phyloP scores from a whole-genome alignment of 1,140 invertebrate species.

The Tetragnatha versicolor region DNA sequence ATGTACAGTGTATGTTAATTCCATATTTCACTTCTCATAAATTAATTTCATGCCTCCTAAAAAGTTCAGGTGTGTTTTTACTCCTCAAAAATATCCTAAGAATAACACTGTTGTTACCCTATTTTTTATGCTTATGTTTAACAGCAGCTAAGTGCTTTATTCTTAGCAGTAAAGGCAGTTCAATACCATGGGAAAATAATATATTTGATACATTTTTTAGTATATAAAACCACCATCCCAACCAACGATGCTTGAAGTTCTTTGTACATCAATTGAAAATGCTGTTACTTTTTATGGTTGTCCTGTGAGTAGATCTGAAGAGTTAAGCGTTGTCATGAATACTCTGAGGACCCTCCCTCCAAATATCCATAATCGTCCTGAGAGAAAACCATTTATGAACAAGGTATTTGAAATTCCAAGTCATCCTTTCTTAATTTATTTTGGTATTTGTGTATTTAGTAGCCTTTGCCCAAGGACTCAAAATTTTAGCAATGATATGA shows the following conservation, averaged over 20 bases:
- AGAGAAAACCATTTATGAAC: conserved; percentile 4
- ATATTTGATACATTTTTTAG: not conserved
- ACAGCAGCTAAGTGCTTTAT: not conserved
- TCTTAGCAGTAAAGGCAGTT: not conserved
- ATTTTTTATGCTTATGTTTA: not conserved
- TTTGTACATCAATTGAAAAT: conserved; percentile 32
- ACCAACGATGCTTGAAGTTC: conserved; percentile 8
- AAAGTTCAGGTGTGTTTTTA: too few species aligned
- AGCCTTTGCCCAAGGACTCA: too few species aligned
- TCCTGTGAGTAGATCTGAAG: conserved; percentile 11
- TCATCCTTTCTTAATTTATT: too few species aligned
- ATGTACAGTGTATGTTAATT: too few species aligned
- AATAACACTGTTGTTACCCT: too few species aligned
- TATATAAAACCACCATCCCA: not conserved
- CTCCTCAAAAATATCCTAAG: too few species aligned
- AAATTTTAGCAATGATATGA: too few species aligned
- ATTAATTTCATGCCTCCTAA: too few species aligned
- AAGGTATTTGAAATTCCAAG: too few species aligned
- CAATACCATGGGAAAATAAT: not conserved
- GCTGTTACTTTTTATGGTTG: conserved; percentile 40
- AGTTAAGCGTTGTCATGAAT: not conserved
- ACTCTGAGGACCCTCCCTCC: not conserved
- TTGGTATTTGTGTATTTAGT: too few species aligned
- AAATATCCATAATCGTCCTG: not conserved
- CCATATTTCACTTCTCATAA: too few species aligned